A percentile compares a stretch with the other conserved stretches of the same genome.
Evolutionary conservation across 2,113 vertebrate species (phyloP).

Genomic region (Coregonus clupeaformis): DNA sequence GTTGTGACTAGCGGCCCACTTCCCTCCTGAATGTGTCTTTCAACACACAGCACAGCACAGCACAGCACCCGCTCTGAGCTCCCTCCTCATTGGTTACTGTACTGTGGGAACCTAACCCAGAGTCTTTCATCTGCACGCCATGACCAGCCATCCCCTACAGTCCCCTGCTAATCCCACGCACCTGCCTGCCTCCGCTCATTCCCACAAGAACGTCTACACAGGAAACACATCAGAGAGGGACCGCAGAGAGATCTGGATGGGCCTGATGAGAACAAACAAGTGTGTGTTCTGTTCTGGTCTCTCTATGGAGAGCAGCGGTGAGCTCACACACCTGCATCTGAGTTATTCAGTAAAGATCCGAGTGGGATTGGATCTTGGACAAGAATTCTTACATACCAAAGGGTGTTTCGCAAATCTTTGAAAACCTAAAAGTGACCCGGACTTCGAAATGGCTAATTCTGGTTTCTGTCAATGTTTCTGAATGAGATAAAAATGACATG

Average conservation of each 20-base stretch:
- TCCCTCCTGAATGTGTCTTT: neutral
- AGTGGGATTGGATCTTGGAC: neutral
- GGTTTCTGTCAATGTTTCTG: neutral
- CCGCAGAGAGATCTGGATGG: neutral
- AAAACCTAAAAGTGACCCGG: neutral
- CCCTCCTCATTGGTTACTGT: constrained; percentile 5
- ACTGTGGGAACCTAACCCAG: constrained; percentile 5
- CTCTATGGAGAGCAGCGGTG: neutral
- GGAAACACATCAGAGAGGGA: neutral
- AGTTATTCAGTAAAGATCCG: neutral
- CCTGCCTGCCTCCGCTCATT: neutral
- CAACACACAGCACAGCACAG: neutral
- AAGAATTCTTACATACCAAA: neutral
- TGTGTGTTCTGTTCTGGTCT: constrained; percentile 1
- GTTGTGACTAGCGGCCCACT: neutral
- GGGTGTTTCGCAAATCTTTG: neutral
- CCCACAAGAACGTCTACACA: constrained; percentile 9
- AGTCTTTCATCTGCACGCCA: constrained; percentile 1
- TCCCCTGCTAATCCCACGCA: constrained; percentile 7
- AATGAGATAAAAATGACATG: neutral
- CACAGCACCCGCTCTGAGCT: neutral
- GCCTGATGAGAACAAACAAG: neutral
- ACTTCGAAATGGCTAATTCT: neutral
- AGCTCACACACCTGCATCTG: neutral
- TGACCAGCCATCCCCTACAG: neutral